These are phyloP conservation scores for Drosophila murphyi DNA, from an alignment of 1,140 invertebrate genomes.

Conservation along the genomic window DNA sequence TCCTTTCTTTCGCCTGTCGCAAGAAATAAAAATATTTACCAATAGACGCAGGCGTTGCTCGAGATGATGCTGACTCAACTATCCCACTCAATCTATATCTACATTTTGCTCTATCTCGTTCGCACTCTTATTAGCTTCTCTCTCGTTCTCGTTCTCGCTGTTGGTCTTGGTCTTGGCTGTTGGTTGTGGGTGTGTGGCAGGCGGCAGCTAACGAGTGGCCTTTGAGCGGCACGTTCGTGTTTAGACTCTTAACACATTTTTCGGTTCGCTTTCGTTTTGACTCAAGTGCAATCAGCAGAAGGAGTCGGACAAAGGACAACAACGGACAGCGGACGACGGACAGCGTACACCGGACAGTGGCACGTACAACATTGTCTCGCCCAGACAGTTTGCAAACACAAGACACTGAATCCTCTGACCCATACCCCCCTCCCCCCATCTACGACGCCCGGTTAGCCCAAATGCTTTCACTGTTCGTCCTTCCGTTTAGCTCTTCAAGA, in stretches of 20 bases:
- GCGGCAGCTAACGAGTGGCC: slow-evolving; percentile 70
- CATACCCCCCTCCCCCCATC: background rate
- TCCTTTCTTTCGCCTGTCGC: slow-evolving; percentile 46
- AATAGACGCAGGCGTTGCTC: slow-evolving; percentile 52
- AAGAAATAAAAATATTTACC: slow-evolving; percentile 77
- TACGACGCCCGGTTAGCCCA: background rate
- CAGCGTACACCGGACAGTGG: slow-evolving; percentile 30
- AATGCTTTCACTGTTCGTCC: slow-evolving; percentile 63
- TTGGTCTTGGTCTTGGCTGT: slow-evolving; percentile 1
- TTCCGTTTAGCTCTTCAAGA: slow-evolving; percentile 48
- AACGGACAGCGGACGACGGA: slow-evolving; percentile 2
- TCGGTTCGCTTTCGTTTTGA: slow-evolving; percentile 51
- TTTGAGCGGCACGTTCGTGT: slow-evolving; percentile 80
- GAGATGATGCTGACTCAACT: slow-evolving; percentile 49
- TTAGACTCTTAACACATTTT: slow-evolving; percentile 82
- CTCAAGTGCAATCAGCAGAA: slow-evolving; percentile 70
- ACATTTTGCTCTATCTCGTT: background rate
- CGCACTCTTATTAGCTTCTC: background rate
- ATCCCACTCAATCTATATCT: slow-evolving; percentile 36
- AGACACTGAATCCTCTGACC: slow-evolving; percentile 14
- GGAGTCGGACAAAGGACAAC: slow-evolving; percentile 25
- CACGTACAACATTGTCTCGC: slow-evolving; percentile 74
- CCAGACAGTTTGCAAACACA: slow-evolving; percentile 79
- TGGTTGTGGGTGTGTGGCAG: slow-evolving; percentile 3
- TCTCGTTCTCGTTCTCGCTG: background rate